Conservation (phyloP, 92 coral and sea anemone genomes). For the Palythoa heliodiscus region DNA sequence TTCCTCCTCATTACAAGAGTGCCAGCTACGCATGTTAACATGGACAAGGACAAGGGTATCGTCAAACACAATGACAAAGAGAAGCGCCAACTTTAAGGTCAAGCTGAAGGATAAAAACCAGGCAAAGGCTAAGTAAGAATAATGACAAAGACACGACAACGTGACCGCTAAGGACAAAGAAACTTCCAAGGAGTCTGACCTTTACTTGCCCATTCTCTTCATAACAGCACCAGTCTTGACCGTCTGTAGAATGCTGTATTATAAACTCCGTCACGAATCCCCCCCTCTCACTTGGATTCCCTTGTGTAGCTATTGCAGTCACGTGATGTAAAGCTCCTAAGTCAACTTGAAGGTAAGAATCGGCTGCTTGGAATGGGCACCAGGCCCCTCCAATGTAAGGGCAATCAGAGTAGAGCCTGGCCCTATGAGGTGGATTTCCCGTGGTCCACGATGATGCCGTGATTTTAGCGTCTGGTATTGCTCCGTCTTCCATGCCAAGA, state of each 20-base stretch:
- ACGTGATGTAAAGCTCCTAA: conserved; percentile 39
- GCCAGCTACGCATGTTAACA: too few relatives aligned
- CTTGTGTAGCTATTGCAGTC: conserved; percentile 51
- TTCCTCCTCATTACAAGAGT: too few relatives aligned
- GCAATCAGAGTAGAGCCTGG: conserved; percentile 24
- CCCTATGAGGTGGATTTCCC: conserved; percentile 36
- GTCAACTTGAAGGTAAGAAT: conserved; percentile 49
- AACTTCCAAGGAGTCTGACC: background rate
- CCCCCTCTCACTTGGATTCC: background rate
- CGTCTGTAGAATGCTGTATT: conserved; percentile 13
- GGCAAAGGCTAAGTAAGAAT: too few relatives aligned
- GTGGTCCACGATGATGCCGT: conserved; percentile 34
- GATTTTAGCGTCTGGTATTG: conserved; percentile 47
- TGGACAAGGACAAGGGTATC: too few relatives aligned
- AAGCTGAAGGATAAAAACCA: too few relatives aligned
- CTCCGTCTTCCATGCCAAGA: conserved; percentile 52
- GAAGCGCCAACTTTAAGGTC: too few relatives aligned
- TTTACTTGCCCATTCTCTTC: conserved; percentile 15
- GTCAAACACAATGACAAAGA: too few relatives aligned
- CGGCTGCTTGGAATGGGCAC: conserved; percentile 36
- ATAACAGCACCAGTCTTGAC: conserved; percentile 12
- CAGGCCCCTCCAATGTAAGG: conserved; percentile 36
- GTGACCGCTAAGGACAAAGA: too few relatives aligned
- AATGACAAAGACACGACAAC: too few relatives aligned
- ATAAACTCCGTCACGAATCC: conserved; percentile 14